Base-by-base conservation (phyloP, 2,888 invertebrate genomes). In the Torymus texanus region DNA sequence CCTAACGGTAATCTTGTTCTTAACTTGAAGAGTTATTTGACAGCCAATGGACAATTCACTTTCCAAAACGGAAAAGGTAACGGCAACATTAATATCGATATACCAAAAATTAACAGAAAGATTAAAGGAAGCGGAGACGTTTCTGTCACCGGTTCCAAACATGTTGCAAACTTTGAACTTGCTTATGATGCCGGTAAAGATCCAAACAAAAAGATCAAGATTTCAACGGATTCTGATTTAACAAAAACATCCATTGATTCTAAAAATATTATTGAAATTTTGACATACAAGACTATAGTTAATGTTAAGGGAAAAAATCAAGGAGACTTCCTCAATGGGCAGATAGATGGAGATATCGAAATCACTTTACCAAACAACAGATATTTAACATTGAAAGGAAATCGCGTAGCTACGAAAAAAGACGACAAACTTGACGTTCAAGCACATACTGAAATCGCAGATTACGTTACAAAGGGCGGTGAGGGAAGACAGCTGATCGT, bases 121-220 rank as follows among this genome's bases (percentile, higher is more conserved):
- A 87, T 91, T 75, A 89, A 90, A 78, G 90, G 88, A 2, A 90
- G 87, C 62, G 91, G 93, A 0, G 94, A 93, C 71, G 92, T 96
- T 85, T 90, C 92, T 0, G 88, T 94, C 0, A 92, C 92, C 71
- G 92, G 93, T 0, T 93, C 94, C 0, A 92, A 92, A 1, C 94
- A 93, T 88, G 92, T 93, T 81, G 91, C 93, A 0, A 93, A 93
- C 66, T 85, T 94, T 0, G 94, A 93, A 65, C 72, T 96, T 3
- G 93, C 91, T 84, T 93, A 95, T 51, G 93, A 95, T 87, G 94
- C 92, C 80, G 94, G 94, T 70, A 94, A 94, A 86, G 94, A 95
- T 86, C 94, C 94, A 62, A 92, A 91, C 62, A 94, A 95, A 84
- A 94, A 94, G 84, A 84, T 96, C 3, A 92, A 92, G 78, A 84